Conservation (phyloP, 2,113 vertebrate species). For the Xenopus laevis region DNA sequence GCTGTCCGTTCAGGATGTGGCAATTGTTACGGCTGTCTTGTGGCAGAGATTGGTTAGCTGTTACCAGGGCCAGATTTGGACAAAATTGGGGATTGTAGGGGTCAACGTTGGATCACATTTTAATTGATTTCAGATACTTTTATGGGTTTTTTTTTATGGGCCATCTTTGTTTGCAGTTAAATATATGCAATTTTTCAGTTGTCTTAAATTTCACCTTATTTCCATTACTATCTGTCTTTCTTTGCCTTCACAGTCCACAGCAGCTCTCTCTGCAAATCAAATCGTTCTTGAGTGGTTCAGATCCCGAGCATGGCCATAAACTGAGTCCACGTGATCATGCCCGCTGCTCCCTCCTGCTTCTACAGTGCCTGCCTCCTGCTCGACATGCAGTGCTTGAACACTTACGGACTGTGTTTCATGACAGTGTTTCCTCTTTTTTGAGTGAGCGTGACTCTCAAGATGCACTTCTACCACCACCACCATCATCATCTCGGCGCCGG, state of each 20-base stretch:
- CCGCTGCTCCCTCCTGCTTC: slow-evolving; percentile 80
- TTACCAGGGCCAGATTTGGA: too few relatives aligned
- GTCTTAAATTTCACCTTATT: not conserved
- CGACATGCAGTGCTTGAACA: slow-evolving; percentile 85
- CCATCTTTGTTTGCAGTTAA: too few relatives aligned
- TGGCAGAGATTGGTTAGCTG: too few relatives aligned
- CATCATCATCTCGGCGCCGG: slow-evolving; percentile 47
- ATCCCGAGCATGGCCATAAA: slow-evolving; percentile 77
- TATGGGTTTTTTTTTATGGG: too few relatives aligned
- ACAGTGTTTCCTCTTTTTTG: slow-evolving; percentile 79
- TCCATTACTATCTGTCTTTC: not conserved
- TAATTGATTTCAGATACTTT: too few relatives aligned
- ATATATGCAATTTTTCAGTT: too few relatives aligned
- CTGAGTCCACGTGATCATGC: slow-evolving; percentile 82
- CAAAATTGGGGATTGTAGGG: too few relatives aligned
- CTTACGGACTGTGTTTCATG: slow-evolving; percentile 82
- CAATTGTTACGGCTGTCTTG: too few relatives aligned
- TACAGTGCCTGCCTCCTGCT: slow-evolving; percentile 82
- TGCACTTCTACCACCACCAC: slow-evolving; percentile 40
- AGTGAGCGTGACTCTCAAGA: slow-evolving; percentile 62
- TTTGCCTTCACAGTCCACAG: slow-evolving; percentile 66
- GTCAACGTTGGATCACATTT: too few relatives aligned
- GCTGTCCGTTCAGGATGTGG: too few relatives aligned
- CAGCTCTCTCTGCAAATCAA: slow-evolving; percentile 88
- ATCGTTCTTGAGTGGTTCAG: slow-evolving; percentile 82